A percentile compares a stretch with the other conserved stretches of the same genome.
These are phyloP conservation scores for Epinephelus awoara DNA, from an alignment of 2,797 vertebrate genomes.

Conservation along the genomic window DNA sequence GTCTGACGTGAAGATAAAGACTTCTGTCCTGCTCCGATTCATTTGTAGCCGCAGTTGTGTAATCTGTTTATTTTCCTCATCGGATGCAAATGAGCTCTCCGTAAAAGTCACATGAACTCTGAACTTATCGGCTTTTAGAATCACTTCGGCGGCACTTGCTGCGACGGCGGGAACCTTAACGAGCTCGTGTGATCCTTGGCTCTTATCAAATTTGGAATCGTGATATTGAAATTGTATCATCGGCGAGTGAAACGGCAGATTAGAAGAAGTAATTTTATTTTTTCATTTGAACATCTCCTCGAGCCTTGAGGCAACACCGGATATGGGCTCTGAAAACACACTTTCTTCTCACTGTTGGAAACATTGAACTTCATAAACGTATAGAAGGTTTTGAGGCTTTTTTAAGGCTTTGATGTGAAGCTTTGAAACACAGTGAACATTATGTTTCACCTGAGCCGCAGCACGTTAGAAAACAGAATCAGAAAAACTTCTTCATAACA, in stretches of 20 bases:
- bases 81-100: slow-evolving; percentile 46
- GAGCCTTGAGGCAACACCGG: slow-evolving; percentile 35
- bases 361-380: not conserved
- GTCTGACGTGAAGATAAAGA: slow-evolving; percentile 60
- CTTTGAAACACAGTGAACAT: not conserved
- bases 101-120: slow-evolving; percentile 54
- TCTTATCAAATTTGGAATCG: slow-evolving; percentile 42
- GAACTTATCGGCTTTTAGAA: slow-evolving; percentile 51
- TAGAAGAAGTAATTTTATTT: slow-evolving; percentile 32
- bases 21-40: slow-evolving; percentile 36
- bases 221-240: slow-evolving; percentile 43
- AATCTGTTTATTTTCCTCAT: slow-evolving; percentile 61
- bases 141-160: slow-evolving; percentile 21
- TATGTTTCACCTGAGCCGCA: not conserved
- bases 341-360: not conserved
- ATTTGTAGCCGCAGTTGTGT: slow-evolving; percentile 44
- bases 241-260: slow-evolving; percentile 37
- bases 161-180: slow-evolving; percentile 10
- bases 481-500: not conserved
- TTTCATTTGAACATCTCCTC: slow-evolving; percentile 21
- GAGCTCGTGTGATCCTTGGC: slow-evolving; percentile 21
- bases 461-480: not conserved
- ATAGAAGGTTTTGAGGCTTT: no score
- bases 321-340: not conserved
- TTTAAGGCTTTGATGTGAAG: not conserved